Evolutionary conservation across 2,797 vertebrate species (phyloP).

Genomic region (Eulemur albifrons): DNA sequence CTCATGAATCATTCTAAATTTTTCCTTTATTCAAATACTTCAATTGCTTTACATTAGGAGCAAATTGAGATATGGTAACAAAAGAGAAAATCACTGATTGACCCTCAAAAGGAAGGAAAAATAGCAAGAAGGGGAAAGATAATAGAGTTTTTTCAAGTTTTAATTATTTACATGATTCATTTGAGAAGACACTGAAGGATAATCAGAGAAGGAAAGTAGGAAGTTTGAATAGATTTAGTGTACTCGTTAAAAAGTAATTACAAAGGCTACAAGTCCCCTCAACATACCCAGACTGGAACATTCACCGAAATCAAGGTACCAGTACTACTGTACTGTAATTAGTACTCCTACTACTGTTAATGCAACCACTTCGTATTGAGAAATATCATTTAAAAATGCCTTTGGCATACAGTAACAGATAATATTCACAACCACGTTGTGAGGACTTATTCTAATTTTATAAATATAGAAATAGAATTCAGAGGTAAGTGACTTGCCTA

Average conservation of each 20-base stretch:
- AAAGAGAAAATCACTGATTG: neutral
- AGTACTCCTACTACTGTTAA: neutral
- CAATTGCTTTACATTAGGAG: neutral
- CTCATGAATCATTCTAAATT: neutral
- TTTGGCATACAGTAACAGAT: neutral
- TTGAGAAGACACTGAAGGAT: neutral
- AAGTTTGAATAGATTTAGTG: neutral
- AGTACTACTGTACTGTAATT: neutral
- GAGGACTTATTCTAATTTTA: neutral
- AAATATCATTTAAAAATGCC: neutral
- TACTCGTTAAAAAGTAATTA: neutral
- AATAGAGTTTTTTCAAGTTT: neutral
- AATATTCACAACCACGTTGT: neutral
- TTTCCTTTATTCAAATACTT: neutral
- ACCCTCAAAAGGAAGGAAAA: neutral
- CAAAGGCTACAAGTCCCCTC: neutral
- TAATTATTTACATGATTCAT: neutral
- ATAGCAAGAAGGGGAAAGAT: neutral
- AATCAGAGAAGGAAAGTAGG: constrained; percentile 14
- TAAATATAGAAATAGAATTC: neutral
- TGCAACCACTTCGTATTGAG: neutral
- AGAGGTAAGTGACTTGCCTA: neutral
- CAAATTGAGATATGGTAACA: neutral
- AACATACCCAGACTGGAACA: neutral
- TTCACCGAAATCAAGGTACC: neutral